Evolutionary conservation across 2,797 vertebrate species (phyloP).

Genomic region (Nyctibius grandis): DNA sequence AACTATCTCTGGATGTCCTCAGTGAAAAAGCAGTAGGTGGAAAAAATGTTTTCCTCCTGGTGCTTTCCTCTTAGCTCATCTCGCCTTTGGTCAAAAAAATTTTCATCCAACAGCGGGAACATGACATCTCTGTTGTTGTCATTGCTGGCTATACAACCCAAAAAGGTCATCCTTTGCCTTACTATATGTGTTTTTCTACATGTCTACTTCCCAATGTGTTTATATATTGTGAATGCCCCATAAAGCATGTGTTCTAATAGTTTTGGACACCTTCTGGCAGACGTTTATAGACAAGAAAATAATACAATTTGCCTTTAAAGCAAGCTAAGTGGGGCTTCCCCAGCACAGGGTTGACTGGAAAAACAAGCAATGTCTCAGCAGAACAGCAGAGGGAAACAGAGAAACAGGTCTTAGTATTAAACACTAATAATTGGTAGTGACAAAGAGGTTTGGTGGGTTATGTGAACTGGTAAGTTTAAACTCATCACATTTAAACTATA

Average conservation of each 20-base stretch:
- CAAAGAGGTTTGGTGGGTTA: neutral
- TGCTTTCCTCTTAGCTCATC: neutral
- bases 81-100: neutral
- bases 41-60: neutral
- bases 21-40: neutral
- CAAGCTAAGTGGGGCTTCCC: neutral
- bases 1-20: neutral
- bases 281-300: neutral
- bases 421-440: neutral
- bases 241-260: neutral
- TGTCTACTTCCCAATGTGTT: neutral
- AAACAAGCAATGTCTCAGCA: neutral
- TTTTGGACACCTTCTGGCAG: neutral
- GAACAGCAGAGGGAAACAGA: constrained; percentile 56
- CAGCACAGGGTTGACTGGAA: neutral
- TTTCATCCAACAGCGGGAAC: neutral
- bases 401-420: neutral
- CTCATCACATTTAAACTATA: neutral
- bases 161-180: neutral
- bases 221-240: too few species aligned
- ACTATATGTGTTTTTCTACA: neutral
- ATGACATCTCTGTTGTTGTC: neutral
- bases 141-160: neutral
- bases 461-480: neutral
- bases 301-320: neutral